Base-by-base conservation (phyloP, 2,797 vertebrate genomes). In the Leptodactylus fallax region DNA sequence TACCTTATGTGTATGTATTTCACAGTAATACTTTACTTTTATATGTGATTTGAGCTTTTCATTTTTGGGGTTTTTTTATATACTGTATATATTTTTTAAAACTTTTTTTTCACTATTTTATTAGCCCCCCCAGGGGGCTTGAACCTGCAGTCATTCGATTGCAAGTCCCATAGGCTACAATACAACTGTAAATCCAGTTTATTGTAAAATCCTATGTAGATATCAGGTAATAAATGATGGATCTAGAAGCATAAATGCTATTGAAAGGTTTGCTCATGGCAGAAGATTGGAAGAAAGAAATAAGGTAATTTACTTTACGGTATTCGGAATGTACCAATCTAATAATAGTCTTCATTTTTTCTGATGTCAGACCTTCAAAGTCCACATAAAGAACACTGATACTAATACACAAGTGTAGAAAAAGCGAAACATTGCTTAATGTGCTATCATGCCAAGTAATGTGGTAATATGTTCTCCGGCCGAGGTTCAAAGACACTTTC, bases 401-500 rank as follows among this genome's bases (percentile, higher is more conserved):
- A 79, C 25, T 55, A 83, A 89, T 89, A 78, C 77, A 79, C 82
- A 81, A 79, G 74, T 79, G 80, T 25, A 89, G 79, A 89, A 88
- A 71, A 79, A 83, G 51, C 27, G 27, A 72, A 72, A 72, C 67
- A 78, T 87, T 89, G 80, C 85, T 80, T 83, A 86, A 89, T 63
- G 81, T 8, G 58, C 85, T 87, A 87, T 89, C 80, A 86, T 86
- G 85, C 86, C 89, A 90, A 90, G 83, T 86, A 86, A 84, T 81
- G 0, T 90, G 84, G 90, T 94, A 92, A 94, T 94, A 93, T 93
- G 92, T 0, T 81, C 91, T 82, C 91, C 91, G 90, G 89, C 86
- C 91, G 91, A 91, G 83, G 36, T 90, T 93, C 90, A 90, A 89
- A 90, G 92, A 89, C 88, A 67, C 47, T 89, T 92, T 88, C 88